A percentile compares a stretch with the other conserved stretches of the same genome.
Evolutionary conservation across 2,113 vertebrate genomes (phyloP).

Genomic region (Rhipidura dahli): DNA sequence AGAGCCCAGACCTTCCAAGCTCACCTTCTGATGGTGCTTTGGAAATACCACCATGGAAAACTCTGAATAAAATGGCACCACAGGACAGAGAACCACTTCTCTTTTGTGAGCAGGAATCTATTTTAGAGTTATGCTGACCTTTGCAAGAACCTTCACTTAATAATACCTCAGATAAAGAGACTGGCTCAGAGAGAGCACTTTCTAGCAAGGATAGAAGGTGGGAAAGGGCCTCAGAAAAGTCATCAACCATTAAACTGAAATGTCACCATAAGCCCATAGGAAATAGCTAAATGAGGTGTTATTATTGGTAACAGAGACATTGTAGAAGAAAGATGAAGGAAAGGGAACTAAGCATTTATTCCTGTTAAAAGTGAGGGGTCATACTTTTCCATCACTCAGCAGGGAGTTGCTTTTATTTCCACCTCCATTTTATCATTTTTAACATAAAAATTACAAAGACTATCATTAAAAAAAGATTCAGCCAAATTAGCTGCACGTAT

Average conservation of each 20-base stretch:
- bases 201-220: background rate
- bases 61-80: background rate
- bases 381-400: background rate
- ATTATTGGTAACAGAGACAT: background rate
- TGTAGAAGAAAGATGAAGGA: background rate
- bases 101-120: background rate
- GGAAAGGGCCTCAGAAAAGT: background rate
- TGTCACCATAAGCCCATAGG: background rate
- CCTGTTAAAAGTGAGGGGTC: background rate
- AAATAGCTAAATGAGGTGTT: background rate
- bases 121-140: conserved; percentile 37
- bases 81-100: background rate
- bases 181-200: background rate
- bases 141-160: conserved; percentile 5
- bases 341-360: background rate
- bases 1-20: background rate
- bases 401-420: background rate
- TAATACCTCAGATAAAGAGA: conserved; percentile 8
- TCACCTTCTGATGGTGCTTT: background rate
- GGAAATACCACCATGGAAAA: background rate
- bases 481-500: background rate
- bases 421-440: background rate
- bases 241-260: background rate
- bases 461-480: background rate
- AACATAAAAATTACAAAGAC: background rate